Evolutionary conservation across 2,888 invertebrate species (phyloP).

Genomic region (Diarsia rubi): DNA sequence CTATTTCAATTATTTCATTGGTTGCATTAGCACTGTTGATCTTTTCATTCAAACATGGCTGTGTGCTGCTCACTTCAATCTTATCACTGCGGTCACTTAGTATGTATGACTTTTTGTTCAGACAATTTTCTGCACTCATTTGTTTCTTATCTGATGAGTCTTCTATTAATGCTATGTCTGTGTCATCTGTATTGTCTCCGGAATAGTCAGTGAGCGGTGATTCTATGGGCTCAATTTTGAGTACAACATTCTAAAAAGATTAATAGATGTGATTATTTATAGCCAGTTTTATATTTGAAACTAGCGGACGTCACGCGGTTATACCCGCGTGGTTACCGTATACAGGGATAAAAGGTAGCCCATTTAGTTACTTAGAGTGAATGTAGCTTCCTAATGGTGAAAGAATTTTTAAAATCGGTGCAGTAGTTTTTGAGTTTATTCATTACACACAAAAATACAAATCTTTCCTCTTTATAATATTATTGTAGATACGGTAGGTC

Average conservation of each 20-base stretch:
- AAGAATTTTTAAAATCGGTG: too few relatives aligned
- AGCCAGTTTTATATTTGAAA: not conserved
- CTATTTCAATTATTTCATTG: conserved; percentile 85
- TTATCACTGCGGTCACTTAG: conserved; percentile 77
- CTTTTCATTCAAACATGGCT: conserved; percentile 85
- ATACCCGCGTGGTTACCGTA: too few relatives aligned
- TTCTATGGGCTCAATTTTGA: conserved; percentile 86
- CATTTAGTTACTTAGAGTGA: too few relatives aligned
- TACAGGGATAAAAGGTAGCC: too few relatives aligned
- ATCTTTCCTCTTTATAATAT: too few relatives aligned
- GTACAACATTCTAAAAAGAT: conserved; percentile 80
- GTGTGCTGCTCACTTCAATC: conserved; percentile 88
- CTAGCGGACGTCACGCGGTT: too few relatives aligned
- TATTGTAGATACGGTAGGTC: too few relatives aligned
- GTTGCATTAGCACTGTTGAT: conserved; percentile 69
- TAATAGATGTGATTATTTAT: not conserved
- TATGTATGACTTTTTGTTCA: conserved; percentile 75
- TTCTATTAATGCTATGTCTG: conserved; percentile 84
- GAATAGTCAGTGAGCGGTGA: conserved; percentile 87
- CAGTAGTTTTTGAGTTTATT: too few relatives aligned
- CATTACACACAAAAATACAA: too few relatives aligned
- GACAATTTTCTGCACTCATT: conserved; percentile 73
- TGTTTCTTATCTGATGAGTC: conserved; percentile 81
- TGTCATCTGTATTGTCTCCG: conserved; percentile 88
- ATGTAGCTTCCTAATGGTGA: too few relatives aligned